Evolutionary conservation across 2,113 vertebrate genomes (phyloP), one percentile per base, ranked within the genome.

Genomic region (Thalassoma bifasciatum): DNA sequence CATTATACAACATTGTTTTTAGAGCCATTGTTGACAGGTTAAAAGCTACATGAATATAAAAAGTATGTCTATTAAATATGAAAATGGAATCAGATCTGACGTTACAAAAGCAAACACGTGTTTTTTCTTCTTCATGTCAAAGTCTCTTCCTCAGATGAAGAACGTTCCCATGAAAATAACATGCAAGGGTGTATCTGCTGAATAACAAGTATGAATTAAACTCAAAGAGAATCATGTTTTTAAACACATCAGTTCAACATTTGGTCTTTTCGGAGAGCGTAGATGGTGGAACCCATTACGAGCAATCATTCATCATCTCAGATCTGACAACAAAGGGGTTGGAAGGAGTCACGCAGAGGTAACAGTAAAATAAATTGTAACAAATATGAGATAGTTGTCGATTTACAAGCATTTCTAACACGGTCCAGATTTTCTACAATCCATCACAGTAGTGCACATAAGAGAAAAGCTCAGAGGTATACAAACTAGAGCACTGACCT

Each of bases 301-400:
- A 64, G 52, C 37, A 82, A 83, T 88, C 79, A 71, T 26, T 86
- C 85, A 70, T 86, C 85, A 70, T 56, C 5, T 22, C 19, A 11
- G 71, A 66, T 65, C 67, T 44, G 75, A 67, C 70, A 86, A 71
- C 71, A 77, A 36, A 30, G 65, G 21, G 58, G 72, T 30, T 38
- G 52, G 40, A 52, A 40, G 51, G 71, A 66, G 85, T 88, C 21
- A 14, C 51, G 61, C 53, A 49, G 78, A 86, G 79, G 79, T 82
- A 79, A 83, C 23, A 37, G 77, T 69, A 30, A 77, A 74, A 79
- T 88, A 74, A 84, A 83, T 24, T 68, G 49, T 72, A 75, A 84
- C 49, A 78, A 84, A 88, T 79, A 63, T 61, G 61, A 38, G n/a
- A 44, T 84, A 83, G 87, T 84, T 81, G 68, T 67, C 8, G 57